Conservation (phyloP, 2,113 vertebrate genomes). For the Gnathonemus echidnorhynchus region DNA sequence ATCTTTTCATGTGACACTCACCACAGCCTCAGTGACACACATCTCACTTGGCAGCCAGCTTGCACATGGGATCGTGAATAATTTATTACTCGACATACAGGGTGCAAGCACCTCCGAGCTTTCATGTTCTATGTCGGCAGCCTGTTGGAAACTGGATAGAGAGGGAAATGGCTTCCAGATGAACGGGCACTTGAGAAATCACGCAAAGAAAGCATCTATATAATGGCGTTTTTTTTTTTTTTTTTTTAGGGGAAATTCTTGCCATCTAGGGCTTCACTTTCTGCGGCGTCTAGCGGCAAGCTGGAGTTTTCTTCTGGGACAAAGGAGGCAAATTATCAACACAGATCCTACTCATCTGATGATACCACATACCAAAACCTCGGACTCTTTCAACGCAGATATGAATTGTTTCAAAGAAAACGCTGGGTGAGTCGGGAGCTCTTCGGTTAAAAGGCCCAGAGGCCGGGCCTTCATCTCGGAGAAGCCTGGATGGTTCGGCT, state of each 20-base stretch:
- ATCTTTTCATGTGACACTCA: not conserved
- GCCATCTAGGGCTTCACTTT: not conserved
- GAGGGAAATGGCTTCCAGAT: slow-evolving; percentile 12
- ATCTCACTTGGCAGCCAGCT: not conserved
- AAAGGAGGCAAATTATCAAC: not conserved
- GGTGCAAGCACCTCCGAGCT: not conserved
- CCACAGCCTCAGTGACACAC: not conserved
- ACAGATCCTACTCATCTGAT: not conserved
- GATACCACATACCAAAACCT: not conserved
- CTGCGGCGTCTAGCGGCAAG: not conserved
- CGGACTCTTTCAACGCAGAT: not conserved
- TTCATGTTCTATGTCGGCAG: not conserved
- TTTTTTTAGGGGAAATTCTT: not conserved
- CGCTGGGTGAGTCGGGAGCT: not conserved
- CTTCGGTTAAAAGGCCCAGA: not conserved
- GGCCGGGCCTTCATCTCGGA: slow-evolving; percentile 6
- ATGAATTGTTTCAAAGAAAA: not conserved
- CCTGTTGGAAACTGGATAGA: not conserved
- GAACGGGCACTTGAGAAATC: not conserved
- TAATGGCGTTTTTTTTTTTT: not conserved
- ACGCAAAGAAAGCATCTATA: not conserved
- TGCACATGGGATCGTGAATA: not conserved
- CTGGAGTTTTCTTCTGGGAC: not conserved
- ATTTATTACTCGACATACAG: not conserved
- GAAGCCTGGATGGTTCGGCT: not conserved